These are phyloP conservation scores for Seriola aureovittata DNA, from an alignment of 2,113 vertebrate genomes.

Conservation along the genomic window DNA sequence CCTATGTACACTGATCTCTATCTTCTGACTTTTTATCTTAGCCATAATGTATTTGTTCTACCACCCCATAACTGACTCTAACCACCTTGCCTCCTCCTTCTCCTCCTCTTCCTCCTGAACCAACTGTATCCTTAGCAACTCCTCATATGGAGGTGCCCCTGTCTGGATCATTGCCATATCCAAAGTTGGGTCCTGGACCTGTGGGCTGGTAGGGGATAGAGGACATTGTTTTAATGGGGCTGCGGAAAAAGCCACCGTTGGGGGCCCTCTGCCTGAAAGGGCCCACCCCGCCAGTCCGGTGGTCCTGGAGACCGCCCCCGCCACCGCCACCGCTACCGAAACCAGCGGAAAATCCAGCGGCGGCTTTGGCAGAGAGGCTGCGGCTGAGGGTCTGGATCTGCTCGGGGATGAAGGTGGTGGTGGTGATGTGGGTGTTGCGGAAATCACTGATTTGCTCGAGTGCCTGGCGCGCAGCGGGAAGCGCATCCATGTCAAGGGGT, in stretches of 20 bases:
- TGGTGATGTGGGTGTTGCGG: slow-evolving; percentile 99
- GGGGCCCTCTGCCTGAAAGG: slow-evolving; percentile 97
- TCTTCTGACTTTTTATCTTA: slow-evolving; percentile 53
- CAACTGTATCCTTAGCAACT: slow-evolving; percentile 51
- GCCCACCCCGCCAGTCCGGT: slow-evolving; percentile 92
- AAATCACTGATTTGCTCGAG: slow-evolving; percentile 99
- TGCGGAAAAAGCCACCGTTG: slow-evolving; percentile 98
- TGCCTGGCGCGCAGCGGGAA: slow-evolving; percentile 96
- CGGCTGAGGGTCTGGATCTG: slow-evolving; percentile 99
- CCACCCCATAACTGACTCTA: slow-evolving; percentile 36
- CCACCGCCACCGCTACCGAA: slow-evolving; percentile 86
- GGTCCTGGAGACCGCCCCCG: slow-evolving; percentile 89
- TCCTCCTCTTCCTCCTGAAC: slow-evolving; percentile 34
- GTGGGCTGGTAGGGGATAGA: slow-evolving; percentile 98
- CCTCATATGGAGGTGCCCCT: slow-evolving; percentile 98
- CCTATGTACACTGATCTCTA: slow-evolving; percentile 84
- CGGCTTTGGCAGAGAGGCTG: slow-evolving; percentile 97
- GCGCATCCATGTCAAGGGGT: slow-evolving; percentile 97
- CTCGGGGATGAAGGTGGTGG: slow-evolving; percentile 99
- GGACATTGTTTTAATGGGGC: slow-evolving; percentile 99
- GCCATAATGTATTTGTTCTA: slow-evolving; percentile 54
- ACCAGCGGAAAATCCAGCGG: slow-evolving; percentile 91
- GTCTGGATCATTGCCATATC: slow-evolving; percentile 96
- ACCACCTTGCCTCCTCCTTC: slow-evolving; percentile 34
- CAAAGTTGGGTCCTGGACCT: slow-evolving; percentile 94